Evolutionary conservation across 2,113 vertebrate species (phyloP).

Genomic region (Tor tambroides): DNA sequence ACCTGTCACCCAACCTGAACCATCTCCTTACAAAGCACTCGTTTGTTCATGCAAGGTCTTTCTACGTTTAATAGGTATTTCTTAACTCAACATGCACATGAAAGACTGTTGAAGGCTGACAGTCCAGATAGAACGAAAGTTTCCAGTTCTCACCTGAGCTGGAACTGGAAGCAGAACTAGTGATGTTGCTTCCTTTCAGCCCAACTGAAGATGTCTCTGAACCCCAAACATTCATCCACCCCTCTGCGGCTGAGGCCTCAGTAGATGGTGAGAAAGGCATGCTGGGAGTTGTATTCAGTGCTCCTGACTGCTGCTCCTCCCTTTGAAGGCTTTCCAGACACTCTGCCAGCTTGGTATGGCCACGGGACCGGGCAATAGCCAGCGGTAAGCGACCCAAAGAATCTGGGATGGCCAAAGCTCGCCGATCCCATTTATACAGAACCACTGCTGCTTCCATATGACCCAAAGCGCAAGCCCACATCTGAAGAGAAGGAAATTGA

Average conservation of each 20-base stretch:
- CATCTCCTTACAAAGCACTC: background rate
- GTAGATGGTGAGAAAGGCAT: slow-evolving; percentile 79
- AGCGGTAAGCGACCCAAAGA: slow-evolving; percentile 91
- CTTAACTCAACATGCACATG: background rate
- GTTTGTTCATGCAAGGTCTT: slow-evolving; percentile 10
- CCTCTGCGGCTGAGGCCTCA: slow-evolving; percentile 76
- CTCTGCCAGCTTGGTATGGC: slow-evolving; percentile 93
- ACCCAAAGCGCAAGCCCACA: slow-evolving; percentile 97
- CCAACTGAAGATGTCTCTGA: slow-evolving; percentile 78
- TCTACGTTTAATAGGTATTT: background rate
- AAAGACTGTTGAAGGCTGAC: no score
- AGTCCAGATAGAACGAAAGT: background rate
- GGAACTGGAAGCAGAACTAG: slow-evolving; percentile 73
- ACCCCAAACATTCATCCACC: slow-evolving; percentile 88
- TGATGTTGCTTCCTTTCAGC: slow-evolving; percentile 79
- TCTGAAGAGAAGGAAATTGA: slow-evolving; percentile 71
- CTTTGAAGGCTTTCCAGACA: slow-evolving; percentile 93
- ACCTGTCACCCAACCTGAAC: background rate
- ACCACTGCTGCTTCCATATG: slow-evolving; percentile 92
- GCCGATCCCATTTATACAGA: slow-evolving; percentile 95
- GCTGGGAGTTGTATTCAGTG: slow-evolving; percentile 61
- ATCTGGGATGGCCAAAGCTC: slow-evolving; percentile 94
- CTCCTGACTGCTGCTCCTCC: slow-evolving; percentile 72
- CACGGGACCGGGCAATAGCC: slow-evolving; percentile 91
- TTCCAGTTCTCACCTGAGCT: slow-evolving; percentile 80